Conservation (phyloP, 2,888 invertebrate genomes). For the Heterodera filipjevi region DNA sequence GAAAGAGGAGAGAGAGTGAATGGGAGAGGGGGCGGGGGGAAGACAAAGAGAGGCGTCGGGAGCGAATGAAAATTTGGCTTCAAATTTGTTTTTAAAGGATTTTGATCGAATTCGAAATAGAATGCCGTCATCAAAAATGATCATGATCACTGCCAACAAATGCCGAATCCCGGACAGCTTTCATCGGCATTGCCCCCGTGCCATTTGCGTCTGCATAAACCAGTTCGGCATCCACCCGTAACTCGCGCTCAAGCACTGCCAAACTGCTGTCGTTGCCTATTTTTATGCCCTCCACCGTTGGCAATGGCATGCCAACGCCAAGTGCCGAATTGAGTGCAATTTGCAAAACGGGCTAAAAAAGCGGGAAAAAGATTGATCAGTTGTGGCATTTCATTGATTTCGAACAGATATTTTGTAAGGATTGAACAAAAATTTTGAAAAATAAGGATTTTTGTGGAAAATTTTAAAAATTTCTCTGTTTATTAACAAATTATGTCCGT, state of each 20-base stretch:
- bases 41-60: too few relatives aligned
- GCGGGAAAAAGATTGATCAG: slow-evolving; percentile 20
- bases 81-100: too few relatives aligned
- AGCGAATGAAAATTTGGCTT: too few relatives aligned
- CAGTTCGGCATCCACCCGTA: slow-evolving; percentile 44
- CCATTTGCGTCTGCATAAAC: slow-evolving; percentile 31
- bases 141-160: background rate
- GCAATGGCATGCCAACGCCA: slow-evolving; percentile 53
- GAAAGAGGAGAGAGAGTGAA: too few relatives aligned
- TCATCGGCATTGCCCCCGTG: background rate
- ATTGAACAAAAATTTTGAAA: too few relatives aligned
- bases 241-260: slow-evolving; percentile 23
- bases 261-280: slow-evolving; percentile 45
- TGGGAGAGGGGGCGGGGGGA: too few relatives aligned
- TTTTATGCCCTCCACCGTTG: slow-evolving; percentile 55
- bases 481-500: too few relatives aligned
- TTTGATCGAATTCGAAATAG: too few relatives aligned
- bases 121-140: background rate
- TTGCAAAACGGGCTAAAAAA: slow-evolving; percentile 49
- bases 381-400: too few relatives aligned
- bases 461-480: too few relatives aligned
- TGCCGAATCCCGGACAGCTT: background rate
- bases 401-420: too few relatives aligned
- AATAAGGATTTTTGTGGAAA: too few relatives aligned
- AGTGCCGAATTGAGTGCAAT: slow-evolving; percentile 46